Evolutionary conservation across 2,888 invertebrate genomes (phyloP).

Genomic region (Troilus luridus): DNA sequence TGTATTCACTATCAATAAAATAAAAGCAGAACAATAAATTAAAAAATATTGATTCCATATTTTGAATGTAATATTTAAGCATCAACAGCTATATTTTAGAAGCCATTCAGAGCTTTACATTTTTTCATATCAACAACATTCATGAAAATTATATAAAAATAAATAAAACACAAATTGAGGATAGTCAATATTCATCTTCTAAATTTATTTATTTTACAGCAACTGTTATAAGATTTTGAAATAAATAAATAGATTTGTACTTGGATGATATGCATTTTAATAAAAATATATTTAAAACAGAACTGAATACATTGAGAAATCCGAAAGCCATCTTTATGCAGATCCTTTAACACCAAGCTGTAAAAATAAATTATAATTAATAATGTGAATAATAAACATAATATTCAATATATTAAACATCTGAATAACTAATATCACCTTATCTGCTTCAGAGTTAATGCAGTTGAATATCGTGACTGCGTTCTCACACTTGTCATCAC

Average conservation of each 20-base stretch:
- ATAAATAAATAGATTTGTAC: background rate
- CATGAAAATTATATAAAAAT: no score
- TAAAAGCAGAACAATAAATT: no score
- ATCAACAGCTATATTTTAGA: no score
- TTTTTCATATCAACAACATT: no score
- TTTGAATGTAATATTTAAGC: no score
- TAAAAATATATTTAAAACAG: background rate
- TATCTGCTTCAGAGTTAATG: constrained; percentile 7
- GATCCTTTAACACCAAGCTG: constrained; percentile 26
- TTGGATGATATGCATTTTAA: background rate
- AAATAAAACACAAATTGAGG: no score
- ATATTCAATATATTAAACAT: background rate
- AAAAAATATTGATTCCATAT: no score
- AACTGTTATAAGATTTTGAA: background rate
- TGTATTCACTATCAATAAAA: no score
- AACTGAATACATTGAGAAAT: background rate
- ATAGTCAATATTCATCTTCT: no score
- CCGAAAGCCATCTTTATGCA: background rate
- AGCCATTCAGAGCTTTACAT: no score
- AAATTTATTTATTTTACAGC: no score
- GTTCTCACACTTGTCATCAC: background rate
- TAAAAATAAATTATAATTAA: background rate
- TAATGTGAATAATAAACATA: background rate
- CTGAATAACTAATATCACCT: background rate
- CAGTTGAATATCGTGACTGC: background rate